These are phyloP conservation scores for human (Homo sapiens) DNA, from an alignment of 2,113 vertebrate species.

Conservation along the genomic window DNA sequence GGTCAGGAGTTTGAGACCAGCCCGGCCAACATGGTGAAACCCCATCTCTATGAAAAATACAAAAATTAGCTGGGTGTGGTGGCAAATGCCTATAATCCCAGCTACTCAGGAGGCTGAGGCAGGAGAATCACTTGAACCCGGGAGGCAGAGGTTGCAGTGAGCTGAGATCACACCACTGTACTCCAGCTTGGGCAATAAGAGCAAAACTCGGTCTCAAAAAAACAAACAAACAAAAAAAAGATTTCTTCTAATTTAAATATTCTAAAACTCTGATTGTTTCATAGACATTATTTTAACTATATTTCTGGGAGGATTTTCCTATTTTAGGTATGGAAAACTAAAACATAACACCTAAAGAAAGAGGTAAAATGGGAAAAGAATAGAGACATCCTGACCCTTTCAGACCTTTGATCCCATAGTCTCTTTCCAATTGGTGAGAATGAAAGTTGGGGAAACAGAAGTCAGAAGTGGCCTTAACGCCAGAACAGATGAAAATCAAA, in stretches of 20 bases:
- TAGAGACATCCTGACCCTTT: background rate
- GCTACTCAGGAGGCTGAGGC: too few relatives aligned
- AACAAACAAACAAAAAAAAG: too few relatives aligned
- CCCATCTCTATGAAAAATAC: too few relatives aligned
- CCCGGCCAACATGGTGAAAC: too few relatives aligned
- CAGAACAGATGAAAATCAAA: background rate
- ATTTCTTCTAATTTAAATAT: constrained; percentile 54
- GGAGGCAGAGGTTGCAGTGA: too few relatives aligned
- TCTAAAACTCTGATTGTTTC: constrained; percentile 44
- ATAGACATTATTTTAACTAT: constrained; percentile 67
- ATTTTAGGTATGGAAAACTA: constrained; percentile 63
- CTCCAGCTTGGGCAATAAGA: too few relatives aligned
- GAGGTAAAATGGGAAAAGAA: constrained; percentile 46
- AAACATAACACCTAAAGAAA: constrained; percentile 50
- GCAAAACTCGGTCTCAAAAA: too few relatives aligned
- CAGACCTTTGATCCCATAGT: background rate
- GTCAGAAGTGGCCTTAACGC: background rate
- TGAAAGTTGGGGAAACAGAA: background rate
- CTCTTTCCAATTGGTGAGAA: constrained; percentile 34
- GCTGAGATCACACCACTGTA: too few relatives aligned
- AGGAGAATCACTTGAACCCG: too few relatives aligned
- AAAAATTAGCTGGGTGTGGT: too few relatives aligned
- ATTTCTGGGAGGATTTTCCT: constrained; percentile 58
- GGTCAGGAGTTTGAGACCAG: too few relatives aligned
- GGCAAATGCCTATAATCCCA: too few relatives aligned